These are phyloP conservation scores for Copidosoma aretas DNA, from an alignment of 2,888 invertebrate genomes.

Conservation along the genomic window DNA sequence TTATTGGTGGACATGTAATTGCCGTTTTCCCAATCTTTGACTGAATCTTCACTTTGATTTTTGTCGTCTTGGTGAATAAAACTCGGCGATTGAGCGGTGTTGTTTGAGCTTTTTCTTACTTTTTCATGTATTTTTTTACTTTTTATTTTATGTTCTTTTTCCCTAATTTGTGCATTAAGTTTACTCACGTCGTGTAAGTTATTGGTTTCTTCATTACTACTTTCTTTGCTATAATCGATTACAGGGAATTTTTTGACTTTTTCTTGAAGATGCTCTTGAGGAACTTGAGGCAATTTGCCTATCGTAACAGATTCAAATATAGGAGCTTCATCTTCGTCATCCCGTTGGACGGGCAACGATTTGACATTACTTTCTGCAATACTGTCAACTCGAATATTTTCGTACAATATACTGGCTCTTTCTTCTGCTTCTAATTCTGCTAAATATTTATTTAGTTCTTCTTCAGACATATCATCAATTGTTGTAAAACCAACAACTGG, in stretches of 20 bases:
- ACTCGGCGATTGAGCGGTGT: constrained; percentile 23
- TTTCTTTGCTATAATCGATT: constrained; percentile 51
- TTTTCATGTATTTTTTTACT: constrained; percentile 45
- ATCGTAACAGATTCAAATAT: constrained; percentile 55
- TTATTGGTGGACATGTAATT: constrained; percentile 26
- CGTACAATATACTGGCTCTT: constrained; percentile 45
- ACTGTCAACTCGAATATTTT: constrained; percentile 38
- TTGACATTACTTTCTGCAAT: constrained; percentile 39
- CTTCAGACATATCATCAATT: constrained; percentile 59
- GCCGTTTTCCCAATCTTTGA: constrained; percentile 33
- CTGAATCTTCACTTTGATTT: constrained; percentile 15
- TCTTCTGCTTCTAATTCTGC: constrained; percentile 61
- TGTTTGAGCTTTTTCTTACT: constrained; percentile 42
- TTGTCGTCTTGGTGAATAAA: constrained; percentile 24
- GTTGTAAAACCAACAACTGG: constrained; percentile 52
- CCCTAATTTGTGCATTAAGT: constrained; percentile 45
- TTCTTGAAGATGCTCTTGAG: constrained; percentile 51
- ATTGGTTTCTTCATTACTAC: constrained; percentile 41
- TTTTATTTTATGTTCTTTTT: constrained; percentile 43
- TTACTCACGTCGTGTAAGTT: constrained; percentile 43
- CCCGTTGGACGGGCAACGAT: constrained; percentile 33
- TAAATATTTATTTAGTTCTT: constrained; percentile 60
- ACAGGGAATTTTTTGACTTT: constrained; percentile 54
- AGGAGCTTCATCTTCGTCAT: constrained; percentile 54
- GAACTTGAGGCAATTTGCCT: constrained; percentile 52